Evolutionary conservation across 2,113 vertebrate genomes (phyloP), one percentile per base, ranked within the genome.

Genomic region (Leptobrachium leishanense): DNA sequence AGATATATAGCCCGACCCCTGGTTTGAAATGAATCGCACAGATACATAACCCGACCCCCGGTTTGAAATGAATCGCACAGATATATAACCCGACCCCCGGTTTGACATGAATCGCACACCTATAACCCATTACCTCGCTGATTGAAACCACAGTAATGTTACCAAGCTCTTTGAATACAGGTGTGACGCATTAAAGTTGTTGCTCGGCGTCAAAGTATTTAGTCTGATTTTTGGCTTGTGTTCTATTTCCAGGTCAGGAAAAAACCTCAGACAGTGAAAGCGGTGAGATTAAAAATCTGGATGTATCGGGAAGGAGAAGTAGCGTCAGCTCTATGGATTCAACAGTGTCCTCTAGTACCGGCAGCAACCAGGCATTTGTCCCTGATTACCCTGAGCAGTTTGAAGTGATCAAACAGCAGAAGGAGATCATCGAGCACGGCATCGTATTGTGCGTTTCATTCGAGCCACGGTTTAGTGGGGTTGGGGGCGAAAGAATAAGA

Each of bases 401-500:
- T 79, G 96, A 99, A 89, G 98, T 99, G 72, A 98, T 99, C 87
- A 99, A 99, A 81, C 98, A 99, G 82, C 98, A 99, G 86, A 99
- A 99, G 85, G 98, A 99, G 78, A 98, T 99, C 85, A 99, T 99
- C 40, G 97, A 99, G 82, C 95, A 98, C 0, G 97, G 98, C 84
- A 98, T 99, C 39, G 95, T 96, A 81, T 90, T 99, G 98, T 98
- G 89, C 95, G 97, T 85, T 20, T 6, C 4, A 59, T 59, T 12
- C 55, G 50, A 1, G 6, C 20, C 20, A 31, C 20, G 20, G 20
- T 31, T 31, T 31, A 31, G 20, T 31, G 20, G 20, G 20, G 20
- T 31, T 31, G 20, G 20, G 20, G 20, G 20, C 20, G 1, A 31
- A 31, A 31, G 20, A 31, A 31, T 31, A 31, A 31, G 20, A 31